Evolutionary conservation across 2,888 invertebrate genomes (phyloP), one percentile per base, ranked within the genome.

Genomic region (Eumacrocentrus americanus): DNA sequence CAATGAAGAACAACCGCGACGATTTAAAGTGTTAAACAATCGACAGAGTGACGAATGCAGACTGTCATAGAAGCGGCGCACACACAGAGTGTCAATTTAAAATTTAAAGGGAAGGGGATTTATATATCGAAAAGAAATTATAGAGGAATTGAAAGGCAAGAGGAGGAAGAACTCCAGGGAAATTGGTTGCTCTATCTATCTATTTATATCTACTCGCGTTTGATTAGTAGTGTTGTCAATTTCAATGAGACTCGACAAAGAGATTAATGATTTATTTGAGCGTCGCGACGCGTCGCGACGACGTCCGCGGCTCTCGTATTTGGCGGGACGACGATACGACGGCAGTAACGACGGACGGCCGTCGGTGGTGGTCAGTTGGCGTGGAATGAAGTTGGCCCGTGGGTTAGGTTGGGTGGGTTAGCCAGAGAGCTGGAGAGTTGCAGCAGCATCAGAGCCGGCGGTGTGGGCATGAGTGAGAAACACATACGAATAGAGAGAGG

Each of bases 341-440:
- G 63, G 48, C 57, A 53, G 50, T 16, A 50, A 64, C 60, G 64
- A 64, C 63, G 58, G 57, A 58, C 72, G 73, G 78, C 79, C 79
- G 79, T 76, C 79, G 78, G 77, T 77, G 79, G 76, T 80, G 80
- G 80, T 80, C 79, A 79, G 79, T 78, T 76, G 75, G 77, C 77
- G 78, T 79, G 79, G 80, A 80, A 80, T 79, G 78, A 79, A 78
- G 80, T 77, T 78, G 68, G 72, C 70, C 67, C 62, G 72, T 70
- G 77, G 78, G 78, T 79, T 78, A 79, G 79, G 79, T 78, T 79
- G 75, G 80, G 77, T 77, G 35, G 46, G 12, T 22, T 72, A 68
- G 70, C 64, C 70, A 34, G 58, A 38, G 52, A 46, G 53, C 48
- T 51, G 37, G 50, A 50, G 64, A 64, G 59, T 66, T 61, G 73